A percentile compares a stretch with the other conserved stretches of the same genome.
phyloP scores from a whole-genome alignment of 2,797 vertebrate genomes.

The Pachyuromys duprasi region DNA sequence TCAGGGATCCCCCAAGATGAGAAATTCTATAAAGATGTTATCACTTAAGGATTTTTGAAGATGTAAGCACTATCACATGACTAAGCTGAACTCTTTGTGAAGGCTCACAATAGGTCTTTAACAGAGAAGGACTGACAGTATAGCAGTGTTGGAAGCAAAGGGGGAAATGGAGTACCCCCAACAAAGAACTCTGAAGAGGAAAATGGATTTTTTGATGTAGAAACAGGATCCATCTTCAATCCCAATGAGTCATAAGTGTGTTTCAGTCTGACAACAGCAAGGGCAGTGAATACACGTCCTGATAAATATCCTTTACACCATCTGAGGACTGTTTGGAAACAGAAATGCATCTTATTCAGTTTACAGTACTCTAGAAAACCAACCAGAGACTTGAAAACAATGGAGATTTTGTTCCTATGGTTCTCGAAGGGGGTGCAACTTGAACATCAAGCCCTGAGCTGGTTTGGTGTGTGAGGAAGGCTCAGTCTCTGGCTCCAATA shows the following conservation, averaged over 20 bases:
- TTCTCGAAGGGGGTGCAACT: neutral
- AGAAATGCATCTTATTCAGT: neutral
- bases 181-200: neutral
- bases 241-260: neutral
- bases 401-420: neutral
- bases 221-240: neutral
- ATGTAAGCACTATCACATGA: neutral
- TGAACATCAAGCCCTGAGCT: neutral
- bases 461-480: neutral
- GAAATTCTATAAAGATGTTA: neutral
- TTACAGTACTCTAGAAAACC: neutral
- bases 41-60: neutral
- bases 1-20: neutral
- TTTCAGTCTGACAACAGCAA: neutral
- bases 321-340: neutral
- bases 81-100: neutral
- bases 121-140: neutral
- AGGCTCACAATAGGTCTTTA: neutral
- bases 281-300: rapidly evolving
- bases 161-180: neutral
- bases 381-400: neutral
- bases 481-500: neutral
- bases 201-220: neutral
- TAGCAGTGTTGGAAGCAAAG: neutral
- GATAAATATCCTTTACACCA: neutral